Conservation (phyloP, 1,140 invertebrate genomes). For the Caerostris extrusa region DNA sequence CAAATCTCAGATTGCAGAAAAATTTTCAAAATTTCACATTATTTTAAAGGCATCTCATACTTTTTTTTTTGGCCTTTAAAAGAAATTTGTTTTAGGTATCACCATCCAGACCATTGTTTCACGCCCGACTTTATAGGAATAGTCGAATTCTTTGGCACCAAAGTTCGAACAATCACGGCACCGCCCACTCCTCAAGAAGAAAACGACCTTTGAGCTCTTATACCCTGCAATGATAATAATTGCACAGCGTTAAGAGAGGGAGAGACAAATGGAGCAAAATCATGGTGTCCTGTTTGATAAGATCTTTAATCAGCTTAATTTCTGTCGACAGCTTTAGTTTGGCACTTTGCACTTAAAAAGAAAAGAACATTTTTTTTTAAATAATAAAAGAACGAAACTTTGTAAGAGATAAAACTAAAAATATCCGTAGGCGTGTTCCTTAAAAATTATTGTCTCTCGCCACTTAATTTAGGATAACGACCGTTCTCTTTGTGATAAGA, state of each 20-base stretch:
- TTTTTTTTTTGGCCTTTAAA: too few relatives aligned
- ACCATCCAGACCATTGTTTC: too few relatives aligned
- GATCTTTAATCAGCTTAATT: slow-evolving; percentile 73
- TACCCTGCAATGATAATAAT: slow-evolving; percentile 70
- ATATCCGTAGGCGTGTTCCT: slow-evolving; percentile 5
- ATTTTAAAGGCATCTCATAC: too few relatives aligned
- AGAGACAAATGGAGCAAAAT: slow-evolving; percentile 63
- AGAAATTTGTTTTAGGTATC: too few relatives aligned
- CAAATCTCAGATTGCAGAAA: too few relatives aligned
- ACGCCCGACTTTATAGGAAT: too few relatives aligned
- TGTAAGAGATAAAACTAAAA: slow-evolving; percentile 13
- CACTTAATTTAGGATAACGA: slow-evolving; percentile 20
- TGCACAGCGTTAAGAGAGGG: slow-evolving; percentile 28
- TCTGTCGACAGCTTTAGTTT: slow-evolving; percentile 55
- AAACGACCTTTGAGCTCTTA: neutral
- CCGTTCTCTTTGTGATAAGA: neutral
- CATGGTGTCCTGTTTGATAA: slow-evolving; percentile 56
- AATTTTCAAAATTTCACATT: too few relatives aligned
- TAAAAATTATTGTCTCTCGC: slow-evolving; percentile 50
- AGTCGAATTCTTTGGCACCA: too few relatives aligned
- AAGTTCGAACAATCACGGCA: too few relatives aligned
- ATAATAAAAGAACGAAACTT: too few relatives aligned
- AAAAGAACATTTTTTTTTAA: neutral
- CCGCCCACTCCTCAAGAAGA: too few relatives aligned
- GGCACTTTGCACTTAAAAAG: slow-evolving; percentile 42